Conservation (phyloP, 2,888 invertebrate species). For the Andrena chrysosceles region DNA sequence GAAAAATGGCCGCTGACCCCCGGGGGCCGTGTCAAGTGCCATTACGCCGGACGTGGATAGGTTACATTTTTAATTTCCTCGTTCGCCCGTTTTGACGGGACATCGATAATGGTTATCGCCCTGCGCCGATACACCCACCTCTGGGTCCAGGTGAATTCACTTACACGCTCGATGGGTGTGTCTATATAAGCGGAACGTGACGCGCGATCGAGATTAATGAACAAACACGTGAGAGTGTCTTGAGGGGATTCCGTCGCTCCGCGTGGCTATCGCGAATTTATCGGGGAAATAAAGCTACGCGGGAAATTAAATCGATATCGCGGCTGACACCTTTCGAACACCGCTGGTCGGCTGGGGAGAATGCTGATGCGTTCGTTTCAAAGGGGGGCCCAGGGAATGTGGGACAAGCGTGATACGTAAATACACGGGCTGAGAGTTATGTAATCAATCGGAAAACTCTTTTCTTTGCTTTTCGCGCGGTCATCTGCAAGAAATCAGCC, state of each 20-base stretch:
- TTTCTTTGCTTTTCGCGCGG: neutral
- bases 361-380: conserved; percentile 29
- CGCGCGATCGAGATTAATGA: conserved; percentile 69
- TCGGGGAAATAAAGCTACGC: conserved; percentile 54
- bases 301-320: conserved; percentile 58
- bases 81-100: conserved; percentile 67
- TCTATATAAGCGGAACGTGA: conserved; percentile 53
- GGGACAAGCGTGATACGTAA: neutral
- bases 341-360: conserved; percentile 22
- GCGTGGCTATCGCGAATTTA: conserved; percentile 54
- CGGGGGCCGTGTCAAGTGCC: conserved; percentile 48
- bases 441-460: neutral
- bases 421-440: neutral
- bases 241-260: conserved; percentile 49
- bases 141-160: conserved; percentile 52
- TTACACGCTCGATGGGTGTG: conserved; percentile 54
- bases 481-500: no score
- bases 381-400: no score
- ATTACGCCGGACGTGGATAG: conserved; percentile 59
- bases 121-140: conserved; percentile 53
- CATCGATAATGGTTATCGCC: conserved; percentile 70
- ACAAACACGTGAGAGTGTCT: conserved; percentile 50
- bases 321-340: conserved; percentile 5
- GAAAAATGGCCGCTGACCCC: conserved; percentile 59
- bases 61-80: conserved; percentile 76